Base-by-base conservation (phyloP, 2,113 vertebrate genomes). In the Pangasianodon hypophthalmus region DNA sequence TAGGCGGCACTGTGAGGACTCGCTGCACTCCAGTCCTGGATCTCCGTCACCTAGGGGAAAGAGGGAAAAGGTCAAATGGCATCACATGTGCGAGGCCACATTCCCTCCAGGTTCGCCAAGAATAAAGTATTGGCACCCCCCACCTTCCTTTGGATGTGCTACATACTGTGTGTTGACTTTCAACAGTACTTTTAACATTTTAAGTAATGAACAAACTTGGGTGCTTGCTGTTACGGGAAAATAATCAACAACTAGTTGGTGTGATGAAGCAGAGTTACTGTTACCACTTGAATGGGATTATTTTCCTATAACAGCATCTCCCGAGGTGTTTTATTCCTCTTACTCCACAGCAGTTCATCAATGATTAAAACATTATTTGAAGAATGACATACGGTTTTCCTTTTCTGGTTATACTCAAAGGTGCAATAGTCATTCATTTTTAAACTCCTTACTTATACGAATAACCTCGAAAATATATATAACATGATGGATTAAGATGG, bases 1-100 rank as follows among this genome's bases (percentile, higher is more conserved):
- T 99, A 99, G 75, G 98, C 98, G 87, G 98, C 98, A 0, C 98
- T 99, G 92, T 99, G 98, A 16, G 98, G 98, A 93, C 98, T 99
- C 24, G 98, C 98, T 0, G 98, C 98, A 77, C 98, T 99, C 98
- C 98, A 99, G 92, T 99, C 98, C 91, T 99, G 98, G 92, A 99
- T 99, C 96, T 99, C 98, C 0, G 98, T 99, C 90, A 99, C 98
- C 98, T 99, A 93, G 81, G 19, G 29, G 92, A 46, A n/a, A 71
- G 3, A 77, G 8, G 21, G 9, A 5, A 26, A 24, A 50, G 0
- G 56, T 77, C 0, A 84, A 71, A 37, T 5, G 19, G 7, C 1
- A 14, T 44, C 24, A 64, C 18, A 6, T 0, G 16, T 44, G 11
- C 37, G 13, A 52, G 3, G 7, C 24, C n/a, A 24, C 73, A 46